These are phyloP conservation scores for Pygoscelis antarcticus DNA, from an alignment of 2,113 vertebrate genomes.

Conservation along the genomic window DNA sequence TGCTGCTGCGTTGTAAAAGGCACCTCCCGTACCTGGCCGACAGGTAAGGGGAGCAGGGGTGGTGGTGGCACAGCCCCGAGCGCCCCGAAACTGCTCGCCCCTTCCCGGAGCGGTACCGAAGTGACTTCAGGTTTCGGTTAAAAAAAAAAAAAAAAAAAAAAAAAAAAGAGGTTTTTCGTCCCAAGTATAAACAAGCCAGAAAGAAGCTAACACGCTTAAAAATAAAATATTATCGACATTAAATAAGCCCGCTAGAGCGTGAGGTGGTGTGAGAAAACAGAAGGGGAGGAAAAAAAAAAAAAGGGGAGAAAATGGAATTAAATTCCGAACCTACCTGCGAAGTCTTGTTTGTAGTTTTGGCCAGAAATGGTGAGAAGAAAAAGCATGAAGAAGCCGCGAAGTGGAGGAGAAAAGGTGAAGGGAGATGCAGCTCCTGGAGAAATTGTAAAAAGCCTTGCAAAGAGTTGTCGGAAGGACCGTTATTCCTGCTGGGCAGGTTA, in stretches of 20 bases:
- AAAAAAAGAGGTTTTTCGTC: neutral
- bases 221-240: neutral
- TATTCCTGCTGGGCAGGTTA: constrained; percentile 99
- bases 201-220: neutral
- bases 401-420: constrained; percentile 83
- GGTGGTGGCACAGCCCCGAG: constrained; percentile 10
- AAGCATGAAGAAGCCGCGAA: constrained; percentile 87
- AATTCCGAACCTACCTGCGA: constrained; percentile 86
- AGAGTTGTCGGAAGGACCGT: constrained; percentile 94
- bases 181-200: constrained; percentile 13
- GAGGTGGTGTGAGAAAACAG: constrained; percentile 1
- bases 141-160: neutral
- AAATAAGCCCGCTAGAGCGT: neutral
- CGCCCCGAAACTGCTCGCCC: constrained; percentile 40
- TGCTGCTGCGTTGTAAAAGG: constrained; percentile 52
- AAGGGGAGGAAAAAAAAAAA: neutral
- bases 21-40: constrained; percentile 83
- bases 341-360: constrained; percentile 85
- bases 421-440: constrained; percentile 88
- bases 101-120: constrained; percentile 53
- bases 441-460: constrained; percentile 91
- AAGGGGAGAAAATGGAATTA: constrained; percentile 51
- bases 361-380: constrained; percentile 84
- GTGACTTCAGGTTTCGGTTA: constrained; percentile 46
- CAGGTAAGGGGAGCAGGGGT: constrained; percentile 76